Base-by-base conservation (phyloP, 1,140 invertebrate species). In the Eurosta solidaginis region DNA sequence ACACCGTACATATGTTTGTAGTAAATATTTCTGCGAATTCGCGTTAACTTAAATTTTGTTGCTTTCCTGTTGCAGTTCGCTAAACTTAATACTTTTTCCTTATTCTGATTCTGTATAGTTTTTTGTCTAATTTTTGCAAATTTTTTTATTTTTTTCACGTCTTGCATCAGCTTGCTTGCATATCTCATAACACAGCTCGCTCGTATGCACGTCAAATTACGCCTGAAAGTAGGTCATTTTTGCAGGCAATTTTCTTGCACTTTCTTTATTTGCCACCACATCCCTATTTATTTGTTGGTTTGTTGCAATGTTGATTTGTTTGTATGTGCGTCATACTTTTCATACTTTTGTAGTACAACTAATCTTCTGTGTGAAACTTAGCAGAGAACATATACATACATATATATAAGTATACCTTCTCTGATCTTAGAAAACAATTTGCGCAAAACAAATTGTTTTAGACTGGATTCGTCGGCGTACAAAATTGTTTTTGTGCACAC, bases 371-470 rank as follows among this genome's bases (percentile, higher is more conserved):
- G 59, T 33, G 59, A 68, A 68, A n/a, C n/a, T n/a, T n/a, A n/a
- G n/a, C n/a, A n/a, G n/a, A n/a, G n/a, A n/a, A n/a, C n/a, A n/a
- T n/a, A n/a, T n/a, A n/a, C n/a, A n/a, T n/a, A n/a, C n/a, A n/a
- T n/a, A n/a, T n/a, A n/a, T n/a, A n/a, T n/a, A n/a, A n/a, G n/a
- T n/a, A n/a, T n/a, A n/a, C n/a, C n/a, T n/a, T n/a, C n/a, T n/a
- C n/a, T n/a, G n/a, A n/a, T 68, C 59, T 68, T 29, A 9, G 36
- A 36, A 40, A 7, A 33, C 59, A 68, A 68, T 68, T 68, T 68
- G n/a, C 59, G 40, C 33, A 68, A 68, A 40, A 68, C 59, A 68
- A 68, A 40, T 68, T 68, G 36, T 68, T 68, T 68, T 68, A 68
- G n/a, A 68, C 33, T 68, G 59, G 33, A 42, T 40, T 40, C 40